Evolutionary conservation across 2,888 invertebrate genomes (phyloP).

Genomic region (Acanthopleura granulata): DNA sequence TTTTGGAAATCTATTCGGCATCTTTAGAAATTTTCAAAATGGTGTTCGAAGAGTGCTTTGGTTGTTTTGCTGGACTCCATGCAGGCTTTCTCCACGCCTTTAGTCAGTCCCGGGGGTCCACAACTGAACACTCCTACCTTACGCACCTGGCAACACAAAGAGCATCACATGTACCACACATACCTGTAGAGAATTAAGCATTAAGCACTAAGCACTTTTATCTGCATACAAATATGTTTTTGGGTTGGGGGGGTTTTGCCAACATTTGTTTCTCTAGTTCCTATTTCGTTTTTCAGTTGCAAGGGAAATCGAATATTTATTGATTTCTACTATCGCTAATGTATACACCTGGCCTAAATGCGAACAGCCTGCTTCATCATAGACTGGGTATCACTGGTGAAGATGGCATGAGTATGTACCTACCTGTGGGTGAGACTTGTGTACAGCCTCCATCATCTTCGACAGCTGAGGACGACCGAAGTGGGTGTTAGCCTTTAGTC

Average conservation of each 20-base stretch:
- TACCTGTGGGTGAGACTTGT: conserved; percentile 72
- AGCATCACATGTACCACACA: too few relatives aligned
- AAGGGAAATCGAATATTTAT: too few relatives aligned
- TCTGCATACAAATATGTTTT: too few relatives aligned
- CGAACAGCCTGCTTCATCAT: too few relatives aligned
- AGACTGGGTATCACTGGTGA: too few relatives aligned
- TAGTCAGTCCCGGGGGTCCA: conserved; percentile 95
- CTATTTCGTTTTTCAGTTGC: too few relatives aligned
- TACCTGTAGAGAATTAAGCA: too few relatives aligned
- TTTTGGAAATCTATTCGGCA: not conserved
- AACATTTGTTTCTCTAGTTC: too few relatives aligned
- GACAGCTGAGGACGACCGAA: conserved; percentile 76
- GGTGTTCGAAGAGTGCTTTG: conserved; percentile 92
- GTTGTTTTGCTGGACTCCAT: conserved; percentile 93
- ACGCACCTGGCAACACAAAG: conserved; percentile 78
- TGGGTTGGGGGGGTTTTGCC: too few relatives aligned
- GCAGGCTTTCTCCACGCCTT: conserved; percentile 96
- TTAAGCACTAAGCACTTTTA: too few relatives aligned
- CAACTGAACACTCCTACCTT: conserved; percentile 99
- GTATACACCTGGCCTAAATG: too few relatives aligned
- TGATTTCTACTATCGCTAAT: too few relatives aligned
- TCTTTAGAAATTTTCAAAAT: conserved; percentile 91
- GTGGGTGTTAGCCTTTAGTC: conserved; percentile 76
- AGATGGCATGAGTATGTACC: not conserved
- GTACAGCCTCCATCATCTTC: conserved; percentile 73